phyloP scores from a whole-genome alignment of 2,113 vertebrate genomes.

The Caretta caretta region DNA sequence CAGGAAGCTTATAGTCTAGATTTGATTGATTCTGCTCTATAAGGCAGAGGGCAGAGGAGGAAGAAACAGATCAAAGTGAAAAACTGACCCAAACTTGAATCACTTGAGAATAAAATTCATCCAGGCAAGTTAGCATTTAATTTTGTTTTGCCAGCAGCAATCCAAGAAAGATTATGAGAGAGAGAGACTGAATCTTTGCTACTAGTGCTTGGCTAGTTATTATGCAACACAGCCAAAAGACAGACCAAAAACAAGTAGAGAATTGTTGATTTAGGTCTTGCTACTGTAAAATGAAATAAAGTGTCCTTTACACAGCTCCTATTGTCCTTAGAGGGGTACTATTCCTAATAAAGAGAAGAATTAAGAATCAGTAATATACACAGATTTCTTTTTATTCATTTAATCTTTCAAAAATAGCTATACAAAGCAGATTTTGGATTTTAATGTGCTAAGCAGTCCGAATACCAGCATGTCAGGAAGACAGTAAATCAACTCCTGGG shows the following conservation, averaged over 20 bases:
- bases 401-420: not conserved
- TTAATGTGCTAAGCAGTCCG: not conserved
- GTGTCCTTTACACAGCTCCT: not conserved
- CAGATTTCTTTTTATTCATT: not conserved
- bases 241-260: not conserved
- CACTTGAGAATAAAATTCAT: not conserved
- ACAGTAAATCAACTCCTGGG: not conserved
- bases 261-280: not conserved
- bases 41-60: not conserved
- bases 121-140: not conserved
- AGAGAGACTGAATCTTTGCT: not conserved
- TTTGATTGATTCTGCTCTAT: not conserved
- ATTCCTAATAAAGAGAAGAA: not conserved
- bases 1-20: not conserved
- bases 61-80: not conserved
- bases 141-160: not conserved
- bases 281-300: not conserved
- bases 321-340: not conserved
- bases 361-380: not conserved
- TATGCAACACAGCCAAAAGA: not conserved
- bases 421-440: not conserved
- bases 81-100: not conserved
- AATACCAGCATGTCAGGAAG: not conserved
- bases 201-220: not conserved
- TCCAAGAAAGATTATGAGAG: not conserved